These are phyloP conservation scores for Lepidothrix coronata DNA, from an alignment of 2,113 vertebrate genomes.

Conservation along the genomic window DNA sequence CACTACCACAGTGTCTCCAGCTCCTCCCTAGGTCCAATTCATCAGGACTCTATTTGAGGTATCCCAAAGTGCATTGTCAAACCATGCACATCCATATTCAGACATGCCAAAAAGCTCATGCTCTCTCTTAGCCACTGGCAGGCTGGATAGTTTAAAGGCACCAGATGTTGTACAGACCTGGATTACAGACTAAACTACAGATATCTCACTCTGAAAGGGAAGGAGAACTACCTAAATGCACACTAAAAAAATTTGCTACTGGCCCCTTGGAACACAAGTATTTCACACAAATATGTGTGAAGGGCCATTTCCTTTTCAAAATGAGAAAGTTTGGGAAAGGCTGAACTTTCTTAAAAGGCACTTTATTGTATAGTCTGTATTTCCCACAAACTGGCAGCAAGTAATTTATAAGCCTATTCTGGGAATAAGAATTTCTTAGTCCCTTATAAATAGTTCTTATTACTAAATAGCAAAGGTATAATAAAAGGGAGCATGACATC, in stretches of 20 bases:
- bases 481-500: not conserved
- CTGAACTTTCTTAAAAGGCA: not conserved
- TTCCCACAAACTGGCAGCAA: conserved; percentile 22
- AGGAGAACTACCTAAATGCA: not conserved
- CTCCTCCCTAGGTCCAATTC: not conserved
- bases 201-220: not conserved
- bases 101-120: not conserved
- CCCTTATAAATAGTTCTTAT: conserved; percentile 10
- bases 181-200: not conserved
- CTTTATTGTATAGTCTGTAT: conserved; percentile 38
- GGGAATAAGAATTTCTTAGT: conserved; percentile 12
- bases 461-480: conserved; percentile 28
- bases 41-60: rapidly evolving
- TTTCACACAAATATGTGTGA: conserved; percentile 39
- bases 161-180: conserved; percentile 2
- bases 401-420: conserved; percentile 34
- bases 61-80: not conserved
- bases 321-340: conserved; percentile 23
- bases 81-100: not conserved
- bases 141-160: not conserved
- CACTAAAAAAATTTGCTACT: not conserved
- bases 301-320: conserved; percentile 38
- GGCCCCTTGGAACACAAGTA: not conserved
- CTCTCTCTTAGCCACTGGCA: not conserved
- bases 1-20: not conserved